Evolutionary conservation across 2,113 vertebrate species (phyloP).

Genomic region (Psittacara wagleri): DNA sequence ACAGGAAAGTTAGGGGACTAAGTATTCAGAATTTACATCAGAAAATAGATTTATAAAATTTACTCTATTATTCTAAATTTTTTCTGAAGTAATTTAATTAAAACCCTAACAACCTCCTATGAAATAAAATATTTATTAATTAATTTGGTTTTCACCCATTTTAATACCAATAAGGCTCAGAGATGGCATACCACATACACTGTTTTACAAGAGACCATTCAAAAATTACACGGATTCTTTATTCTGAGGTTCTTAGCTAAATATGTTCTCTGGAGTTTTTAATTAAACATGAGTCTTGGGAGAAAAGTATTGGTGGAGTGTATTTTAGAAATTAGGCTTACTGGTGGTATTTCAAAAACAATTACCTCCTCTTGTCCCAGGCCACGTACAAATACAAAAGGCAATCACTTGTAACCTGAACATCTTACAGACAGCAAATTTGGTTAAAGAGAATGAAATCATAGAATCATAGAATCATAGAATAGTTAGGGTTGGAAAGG

Average conservation of each 20-base stretch:
- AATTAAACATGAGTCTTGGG: background rate
- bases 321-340: background rate
- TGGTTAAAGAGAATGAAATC: background rate
- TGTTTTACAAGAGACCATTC: background rate
- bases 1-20: background rate
- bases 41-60: background rate
- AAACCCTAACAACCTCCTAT: background rate
- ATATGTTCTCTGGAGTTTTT: background rate
- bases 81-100: background rate
- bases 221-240: background rate
- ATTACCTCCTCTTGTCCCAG: background rate
- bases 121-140: background rate
- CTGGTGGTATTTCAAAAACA: background rate
- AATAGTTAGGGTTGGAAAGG: too few relatives aligned
- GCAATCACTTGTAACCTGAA: background rate
- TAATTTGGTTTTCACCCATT: background rate
- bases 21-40: background rate
- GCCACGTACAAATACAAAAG: background rate
- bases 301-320: background rate
- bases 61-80: fast-evolving
- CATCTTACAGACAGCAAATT: background rate
- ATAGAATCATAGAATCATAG: too few relatives aligned
- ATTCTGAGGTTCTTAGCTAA: background rate
- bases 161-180: background rate
- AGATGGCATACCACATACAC: background rate